Conservation (phyloP, 1,140 invertebrate species). For the Pogonognathellus flavescens region DNA sequence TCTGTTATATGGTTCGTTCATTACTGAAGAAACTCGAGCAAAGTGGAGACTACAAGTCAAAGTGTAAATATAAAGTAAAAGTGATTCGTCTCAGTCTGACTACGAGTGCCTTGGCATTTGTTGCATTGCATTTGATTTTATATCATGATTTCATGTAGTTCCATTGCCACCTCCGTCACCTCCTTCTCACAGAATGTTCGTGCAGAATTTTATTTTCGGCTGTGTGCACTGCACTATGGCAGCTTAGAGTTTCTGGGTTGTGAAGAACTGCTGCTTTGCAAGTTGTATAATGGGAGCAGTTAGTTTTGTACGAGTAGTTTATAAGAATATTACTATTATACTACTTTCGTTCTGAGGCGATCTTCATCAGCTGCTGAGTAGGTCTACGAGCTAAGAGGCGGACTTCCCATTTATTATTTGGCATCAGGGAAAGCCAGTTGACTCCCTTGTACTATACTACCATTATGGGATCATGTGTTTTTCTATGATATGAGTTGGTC, state of each 20-base stretch:
- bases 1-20: neutral
- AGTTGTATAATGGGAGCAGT: conserved; percentile 4
- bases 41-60: neutral
- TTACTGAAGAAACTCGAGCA: neutral
- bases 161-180: conserved; percentile 3
- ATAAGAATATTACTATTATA: no score
- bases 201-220: neutral
- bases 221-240: neutral
- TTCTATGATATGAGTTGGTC: conserved; percentile 42
- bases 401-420: conserved; percentile 45
- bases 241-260: neutral
- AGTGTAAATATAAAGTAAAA: conserved; percentile 19
- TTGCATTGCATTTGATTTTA: conserved; percentile 23
- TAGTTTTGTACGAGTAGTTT: neutral
- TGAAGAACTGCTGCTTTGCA: neutral
- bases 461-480: conserved; percentile 38
- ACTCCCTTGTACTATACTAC: conserved; percentile 25
- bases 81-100: conserved; percentile 4
- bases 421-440: conserved; percentile 29
- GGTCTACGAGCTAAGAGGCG: conserved; percentile 33
- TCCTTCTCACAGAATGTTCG: conserved; percentile 6
- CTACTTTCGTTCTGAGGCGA: neutral
- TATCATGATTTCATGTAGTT: conserved; percentile 32
- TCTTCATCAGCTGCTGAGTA: conserved; percentile 51
- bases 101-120: conserved; percentile 15